These are phyloP conservation scores for Chiroxiphia lanceolata DNA, from an alignment of 2,797 vertebrate genomes.

Conservation along the genomic window DNA sequence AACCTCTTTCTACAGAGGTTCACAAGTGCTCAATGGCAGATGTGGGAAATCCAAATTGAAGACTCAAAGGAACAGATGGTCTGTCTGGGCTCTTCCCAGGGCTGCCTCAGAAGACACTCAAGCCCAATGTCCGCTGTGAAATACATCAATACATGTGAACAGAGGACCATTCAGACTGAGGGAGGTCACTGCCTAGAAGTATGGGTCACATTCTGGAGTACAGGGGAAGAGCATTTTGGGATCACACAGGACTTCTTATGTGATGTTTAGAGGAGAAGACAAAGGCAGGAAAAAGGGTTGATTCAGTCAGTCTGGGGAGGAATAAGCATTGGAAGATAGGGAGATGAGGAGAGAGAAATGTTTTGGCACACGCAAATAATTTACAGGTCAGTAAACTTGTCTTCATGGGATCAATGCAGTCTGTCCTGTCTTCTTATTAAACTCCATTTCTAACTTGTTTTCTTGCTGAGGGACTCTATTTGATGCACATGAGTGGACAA, in stretches of 20 bases:
- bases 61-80: background rate
- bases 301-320: background rate
- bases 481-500: fast-evolving
- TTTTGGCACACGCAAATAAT: background rate
- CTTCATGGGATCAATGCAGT: background rate
- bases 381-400: background rate
- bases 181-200: background rate
- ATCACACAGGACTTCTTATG: background rate
- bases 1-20: background rate
- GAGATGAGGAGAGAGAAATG: background rate
- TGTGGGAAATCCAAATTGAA: background rate
- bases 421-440: background rate
- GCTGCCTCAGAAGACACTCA: background rate
- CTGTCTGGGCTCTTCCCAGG: background rate
- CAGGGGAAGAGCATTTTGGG: background rate
- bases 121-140: background rate
- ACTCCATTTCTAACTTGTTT: background rate
- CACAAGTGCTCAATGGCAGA: background rate
- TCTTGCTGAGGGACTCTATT: background rate
- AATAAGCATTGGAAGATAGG: background rate
- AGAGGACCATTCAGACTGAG: background rate
- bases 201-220: background rate
- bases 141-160: background rate
- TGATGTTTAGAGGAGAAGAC: background rate
- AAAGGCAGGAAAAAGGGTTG: background rate